Evolutionary conservation across 2,797 vertebrate species (phyloP).

Genomic region (Mycteria americana): DNA sequence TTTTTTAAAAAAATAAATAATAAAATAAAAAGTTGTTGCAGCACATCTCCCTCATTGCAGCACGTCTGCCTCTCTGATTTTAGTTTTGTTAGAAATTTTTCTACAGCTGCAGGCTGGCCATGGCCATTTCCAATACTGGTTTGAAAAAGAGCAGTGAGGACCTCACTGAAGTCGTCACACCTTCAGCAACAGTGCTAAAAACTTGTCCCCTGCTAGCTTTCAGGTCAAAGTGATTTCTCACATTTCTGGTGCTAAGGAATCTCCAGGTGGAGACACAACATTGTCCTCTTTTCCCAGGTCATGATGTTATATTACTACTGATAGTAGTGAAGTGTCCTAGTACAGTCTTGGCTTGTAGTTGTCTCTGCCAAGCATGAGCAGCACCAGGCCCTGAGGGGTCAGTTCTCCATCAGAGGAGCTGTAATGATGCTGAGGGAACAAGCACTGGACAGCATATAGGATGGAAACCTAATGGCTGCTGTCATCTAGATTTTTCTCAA

Average conservation of each 20-base stretch:
- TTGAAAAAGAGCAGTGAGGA: background rate
- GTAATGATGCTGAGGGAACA: background rate
- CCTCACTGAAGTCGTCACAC: background rate
- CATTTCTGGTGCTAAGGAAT: background rate
- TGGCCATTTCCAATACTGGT: accelerated
- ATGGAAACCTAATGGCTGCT: background rate
- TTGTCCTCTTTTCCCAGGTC: background rate
- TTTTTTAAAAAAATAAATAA: background rate
- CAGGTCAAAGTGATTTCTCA: background rate
- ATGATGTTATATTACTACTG: background rate
- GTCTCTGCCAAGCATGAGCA: background rate
- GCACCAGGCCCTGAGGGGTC: background rate
- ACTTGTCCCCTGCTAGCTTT: background rate
- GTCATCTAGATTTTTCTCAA: background rate
- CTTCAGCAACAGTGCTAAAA: background rate
- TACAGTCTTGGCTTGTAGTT: background rate
- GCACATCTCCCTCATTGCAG: background rate
- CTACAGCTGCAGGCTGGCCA: background rate
- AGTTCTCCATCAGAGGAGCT: background rate
- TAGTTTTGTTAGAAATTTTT: background rate
- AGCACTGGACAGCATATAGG: background rate
- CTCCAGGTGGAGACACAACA: accelerated
- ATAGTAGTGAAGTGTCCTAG: background rate
- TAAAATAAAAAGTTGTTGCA: background rate
- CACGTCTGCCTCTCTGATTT: background rate